Evolutionary conservation across 2,113 vertebrate species (phyloP).

Genomic region (Myiozetetes cayanensis): DNA sequence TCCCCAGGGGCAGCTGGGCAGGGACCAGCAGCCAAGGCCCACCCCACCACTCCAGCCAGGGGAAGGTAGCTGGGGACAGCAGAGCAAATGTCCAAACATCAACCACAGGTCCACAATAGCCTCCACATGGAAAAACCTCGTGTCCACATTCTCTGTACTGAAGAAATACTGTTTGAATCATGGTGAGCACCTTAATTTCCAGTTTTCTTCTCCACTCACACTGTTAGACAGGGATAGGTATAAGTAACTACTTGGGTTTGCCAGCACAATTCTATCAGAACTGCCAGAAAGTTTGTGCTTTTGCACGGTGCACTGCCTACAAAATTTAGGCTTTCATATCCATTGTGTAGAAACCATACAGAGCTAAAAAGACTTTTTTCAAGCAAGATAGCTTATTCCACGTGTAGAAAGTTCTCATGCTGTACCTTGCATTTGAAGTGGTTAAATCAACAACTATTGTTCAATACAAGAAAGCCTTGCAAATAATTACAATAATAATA

Average conservation of each 20-base stretch:
- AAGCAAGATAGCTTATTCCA: not conserved
- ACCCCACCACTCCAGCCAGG: not conserved
- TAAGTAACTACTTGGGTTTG: not conserved
- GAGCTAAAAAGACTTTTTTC: not conserved
- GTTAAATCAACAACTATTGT: not conserved
- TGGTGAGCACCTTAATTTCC: not conserved
- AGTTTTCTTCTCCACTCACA: not conserved
- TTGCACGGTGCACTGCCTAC: not conserved
- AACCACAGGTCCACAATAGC: not conserved
- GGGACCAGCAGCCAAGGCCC: too few relatives aligned
- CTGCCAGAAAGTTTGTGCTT: not conserved
- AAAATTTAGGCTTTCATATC: not conserved
- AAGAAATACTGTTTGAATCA: not conserved
- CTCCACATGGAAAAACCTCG: not conserved
- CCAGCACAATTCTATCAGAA: not conserved
- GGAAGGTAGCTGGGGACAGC: not conserved
- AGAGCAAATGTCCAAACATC: not conserved
- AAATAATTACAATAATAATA: not conserved
- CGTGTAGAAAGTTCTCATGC: not conserved
- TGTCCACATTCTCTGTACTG: not conserved
- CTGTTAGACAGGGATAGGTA: not conserved
- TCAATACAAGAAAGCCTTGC: not conserved
- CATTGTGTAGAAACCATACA: not conserved
- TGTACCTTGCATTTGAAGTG: not conserved
- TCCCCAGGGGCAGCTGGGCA: rapidly evolving